Evolutionary conservation across 2,888 invertebrate genomes (phyloP), one percentile per base, ranked within the genome.

Genomic region (Dryocosmus kuriphilus): DNA sequence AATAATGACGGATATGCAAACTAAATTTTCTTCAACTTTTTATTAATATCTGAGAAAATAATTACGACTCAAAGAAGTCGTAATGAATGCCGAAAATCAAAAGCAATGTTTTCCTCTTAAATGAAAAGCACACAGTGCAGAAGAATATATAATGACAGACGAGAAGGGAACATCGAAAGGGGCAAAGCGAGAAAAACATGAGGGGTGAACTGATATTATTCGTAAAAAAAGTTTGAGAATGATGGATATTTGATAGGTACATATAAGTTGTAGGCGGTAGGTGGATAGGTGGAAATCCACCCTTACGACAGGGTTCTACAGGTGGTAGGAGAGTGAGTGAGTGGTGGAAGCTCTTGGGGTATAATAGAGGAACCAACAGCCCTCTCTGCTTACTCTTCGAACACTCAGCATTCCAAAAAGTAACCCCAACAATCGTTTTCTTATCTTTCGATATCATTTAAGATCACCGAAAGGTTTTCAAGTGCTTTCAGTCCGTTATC

Each of bases 281-380:
- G 77, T 81, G 82, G 82, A 80, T 71, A 81, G 82, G 77, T 81
- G 82, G 82, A 80, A 82, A 79, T 76, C 73, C 82, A 82, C 82
- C 84, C 84, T 85, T 82, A 79, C 80, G 55, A 81, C 9, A 51
- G n/a, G 51, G 76, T 83, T 82, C 80, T 79, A 86, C 86, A 88
- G 87, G 88, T 88, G 86, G 87, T 86, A 87, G 88, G 87, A 87
- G 78, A 78, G 51, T 78, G 63, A 76, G 73, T 75, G 77, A 84
- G 85, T 82, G 87, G 86, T 84, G 86, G 87, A 83, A 86, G 85
- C 83, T 81, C 79, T 80, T 82, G 75, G 88, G 89, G 88, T 91
- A 91, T 91, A 91, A 91, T 89, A 90, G 88, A 87, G 86, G 86
- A 88, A 88, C 87, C 88, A 86, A 84, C 88, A 87, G 87, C 88